Percentiles rank a stretch among this genome's conserved stretches.
phyloP scores from a whole-genome alignment of 2,797 vertebrate species.

The Eleutherodactylus coqui region DNA sequence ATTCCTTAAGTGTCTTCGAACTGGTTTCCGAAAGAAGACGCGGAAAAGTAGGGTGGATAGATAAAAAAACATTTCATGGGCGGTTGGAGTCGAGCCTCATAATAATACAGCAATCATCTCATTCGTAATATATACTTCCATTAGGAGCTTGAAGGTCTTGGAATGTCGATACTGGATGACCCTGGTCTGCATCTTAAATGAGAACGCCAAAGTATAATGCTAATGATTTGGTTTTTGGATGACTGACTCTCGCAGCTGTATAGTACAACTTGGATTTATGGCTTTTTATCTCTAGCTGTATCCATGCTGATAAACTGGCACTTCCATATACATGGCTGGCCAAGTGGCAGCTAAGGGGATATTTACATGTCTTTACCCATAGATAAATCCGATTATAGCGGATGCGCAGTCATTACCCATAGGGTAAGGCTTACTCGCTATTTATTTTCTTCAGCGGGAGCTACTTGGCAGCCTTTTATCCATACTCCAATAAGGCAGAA shows the following conservation, averaged over 20 bases:
- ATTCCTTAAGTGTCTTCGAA: constrained; percentile 14
- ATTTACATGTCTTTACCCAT: constrained; percentile 1
- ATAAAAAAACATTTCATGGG: not conserved
- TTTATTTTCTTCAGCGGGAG: not conserved
- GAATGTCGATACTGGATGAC: constrained; percentile 9
- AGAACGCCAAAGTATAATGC: constrained; percentile 14
- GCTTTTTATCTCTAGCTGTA: not conserved
- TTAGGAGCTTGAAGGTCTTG: not conserved
- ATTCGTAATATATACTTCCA: not conserved
- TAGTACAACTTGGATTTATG: constrained; percentile 3
- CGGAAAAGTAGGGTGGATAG: too few species aligned
- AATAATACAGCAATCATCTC: not conserved
- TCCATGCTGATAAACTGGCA: not conserved
- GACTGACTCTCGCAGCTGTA: not conserved
- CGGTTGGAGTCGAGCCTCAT: not conserved
- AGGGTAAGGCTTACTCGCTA: not conserved
- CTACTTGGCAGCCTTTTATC: not conserved
- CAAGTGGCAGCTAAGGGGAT: constrained; percentile 8
- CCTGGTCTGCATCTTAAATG: not conserved
- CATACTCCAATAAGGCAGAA: not conserved
- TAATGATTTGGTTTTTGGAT: constrained; percentile 4
- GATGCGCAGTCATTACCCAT: not conserved
- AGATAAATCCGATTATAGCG: not conserved
- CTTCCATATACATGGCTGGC: not conserved
- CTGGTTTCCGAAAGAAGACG: not conserved